Base-by-base conservation (phyloP, 2,888 invertebrate species). In the Metallyticus violacea region DNA sequence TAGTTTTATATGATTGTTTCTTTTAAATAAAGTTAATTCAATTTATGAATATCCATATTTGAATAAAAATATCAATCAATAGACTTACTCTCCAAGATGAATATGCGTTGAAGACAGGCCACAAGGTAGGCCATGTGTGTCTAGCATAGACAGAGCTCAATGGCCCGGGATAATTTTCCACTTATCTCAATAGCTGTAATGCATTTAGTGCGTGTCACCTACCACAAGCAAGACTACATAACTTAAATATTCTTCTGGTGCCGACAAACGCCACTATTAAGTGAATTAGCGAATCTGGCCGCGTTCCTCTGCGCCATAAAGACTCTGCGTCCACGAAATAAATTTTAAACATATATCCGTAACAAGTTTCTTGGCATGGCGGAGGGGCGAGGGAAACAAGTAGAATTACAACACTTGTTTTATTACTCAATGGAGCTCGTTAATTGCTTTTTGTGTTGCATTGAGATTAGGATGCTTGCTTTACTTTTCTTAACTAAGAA, bases 371-470 rank as follows among this genome's bases (percentile, higher is more conserved):
- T 81, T 80, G 62, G 80, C 76, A 26, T 79, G 28, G 30, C n/a
- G 29, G 78, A 9, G 77, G 29, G 62, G 15, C 29, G 28, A 26
- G 29, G 76, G 76, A 25, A 26, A n/a, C 26, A 26, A 27, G 40
- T 40, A 79, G 62, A 62, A 79, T 85, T 85, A 85, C 85, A 79
- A 28, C 85, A 81, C 80, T 83, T 81, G 85, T 81, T 80, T 85
- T 85, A 85, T 85, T 85, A 85, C 85, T 77, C 76, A 79, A 80
- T 85, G 80, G 85, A 80, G 80, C 62, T 85, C 77, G 79, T 85
- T 85, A 80, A 85, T 85, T 81, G 85, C 85, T 79, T 85, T 85
- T 80, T 85, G 85, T 85, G 85, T 85, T 85, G 85, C 85, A 77
- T n/a, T 80, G 85, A 80, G 85, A 85, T 85, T 85, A 85, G 80